Evolutionary conservation across 2,113 vertebrate species (phyloP), one percentile per base, ranked within the genome.

Genomic region (Hippocampus barbouri): DNA sequence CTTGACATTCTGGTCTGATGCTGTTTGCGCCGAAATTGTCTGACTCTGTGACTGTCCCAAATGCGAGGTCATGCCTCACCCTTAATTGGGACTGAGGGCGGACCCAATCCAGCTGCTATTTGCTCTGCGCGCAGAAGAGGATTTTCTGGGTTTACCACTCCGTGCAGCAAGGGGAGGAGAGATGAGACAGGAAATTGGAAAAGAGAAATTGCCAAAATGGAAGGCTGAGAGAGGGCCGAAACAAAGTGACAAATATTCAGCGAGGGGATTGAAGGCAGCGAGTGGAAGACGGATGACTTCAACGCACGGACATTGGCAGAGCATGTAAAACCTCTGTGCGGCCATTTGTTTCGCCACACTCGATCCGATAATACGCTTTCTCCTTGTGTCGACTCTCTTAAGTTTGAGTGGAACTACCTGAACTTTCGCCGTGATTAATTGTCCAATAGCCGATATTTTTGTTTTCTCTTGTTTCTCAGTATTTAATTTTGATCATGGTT

Each of bases 131-230:
- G 85, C 88, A 88, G 85, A 88, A 78, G 69, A 83, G 82, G 86
- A 86, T 90, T 89, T 88, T 84, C 74, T 76, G 75, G 80, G 79
- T 89, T 90, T 85, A 85, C 85, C 75, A 81, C 84, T 87, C 86
- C 86, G 87, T 87, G 80, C 78, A 86, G 83, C 74, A 75, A 79
- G 75, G 75, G 67, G 72, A 84, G 79, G 34, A 38, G 72, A 34
- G 57, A 66, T 45, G 71, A 75, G 71, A 79, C 71, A 77, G 79
- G 85, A 85, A 85, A 89, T 87, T 89, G 85, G 74, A 87, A 87
- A 85, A 82, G 79, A 81, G 76, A 79, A 79, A 79, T 69, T 67
- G 65, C 43, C 30, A 57, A 65, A 73, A 80, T 78, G 40, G 70
- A 77, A 70, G 23, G 61, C 59, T 27, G 68, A 70, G 49, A 71